phyloP scores from a whole-genome alignment of 2,797 vertebrate genomes.

The Tauraco hartlaubi region DNA sequence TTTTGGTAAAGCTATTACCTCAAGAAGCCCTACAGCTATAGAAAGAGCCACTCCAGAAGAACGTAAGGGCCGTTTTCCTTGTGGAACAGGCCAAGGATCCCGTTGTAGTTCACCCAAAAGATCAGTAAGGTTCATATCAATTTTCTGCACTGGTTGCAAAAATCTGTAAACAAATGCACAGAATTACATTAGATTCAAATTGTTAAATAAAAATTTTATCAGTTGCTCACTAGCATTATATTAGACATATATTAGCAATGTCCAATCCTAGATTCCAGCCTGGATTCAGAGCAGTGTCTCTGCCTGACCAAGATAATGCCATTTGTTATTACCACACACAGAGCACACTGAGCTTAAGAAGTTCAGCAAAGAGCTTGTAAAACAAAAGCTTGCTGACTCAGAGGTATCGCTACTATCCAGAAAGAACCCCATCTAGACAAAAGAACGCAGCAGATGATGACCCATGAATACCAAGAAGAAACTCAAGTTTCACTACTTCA shows the following conservation, averaged over 20 bases:
- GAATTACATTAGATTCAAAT: not conserved
- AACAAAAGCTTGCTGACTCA: not conserved
- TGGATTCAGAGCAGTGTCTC: not conserved
- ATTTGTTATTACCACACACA: not conserved
- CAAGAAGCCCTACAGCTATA: slow-evolving; percentile 94
- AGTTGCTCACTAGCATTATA: not conserved
- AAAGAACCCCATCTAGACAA: not conserved
- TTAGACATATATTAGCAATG: not conserved
- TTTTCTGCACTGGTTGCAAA: slow-evolving; percentile 95
- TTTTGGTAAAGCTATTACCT: slow-evolving; percentile 80
- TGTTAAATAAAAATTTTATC: not conserved
- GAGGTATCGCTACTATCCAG: not conserved
- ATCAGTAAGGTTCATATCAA: slow-evolving; percentile 98
- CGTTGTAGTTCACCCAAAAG: slow-evolving; percentile 95
- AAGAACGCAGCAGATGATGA: not conserved
- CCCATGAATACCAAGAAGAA: not conserved
- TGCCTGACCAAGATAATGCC: not conserved
- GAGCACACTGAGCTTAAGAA: not conserved
- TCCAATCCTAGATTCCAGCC: not conserved
- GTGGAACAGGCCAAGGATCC: slow-evolving; percentile 96
- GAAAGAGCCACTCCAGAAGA: slow-evolving; percentile 95
- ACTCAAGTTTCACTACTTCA: not conserved
- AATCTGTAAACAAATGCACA: slow-evolving; percentile 82
- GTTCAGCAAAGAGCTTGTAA: not conserved
- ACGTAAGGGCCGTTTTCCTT: slow-evolving; percentile 93